These are phyloP conservation scores for Meloidogyne chitwoodi DNA, from an alignment of 1,140 invertebrate genomes.

Conservation along the genomic window DNA sequence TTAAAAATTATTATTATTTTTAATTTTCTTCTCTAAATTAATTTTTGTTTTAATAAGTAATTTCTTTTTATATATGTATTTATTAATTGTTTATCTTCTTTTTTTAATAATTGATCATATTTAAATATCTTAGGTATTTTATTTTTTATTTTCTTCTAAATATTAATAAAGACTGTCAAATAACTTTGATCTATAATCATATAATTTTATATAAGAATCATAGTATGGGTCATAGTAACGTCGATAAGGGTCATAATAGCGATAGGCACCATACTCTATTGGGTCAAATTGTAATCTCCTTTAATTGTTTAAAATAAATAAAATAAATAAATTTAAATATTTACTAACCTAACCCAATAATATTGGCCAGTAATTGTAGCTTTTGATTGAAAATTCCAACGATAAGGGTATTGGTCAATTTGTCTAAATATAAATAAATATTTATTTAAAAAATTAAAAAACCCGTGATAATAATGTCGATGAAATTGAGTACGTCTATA, in stretches of 20 bases:
- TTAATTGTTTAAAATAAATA: not conserved
- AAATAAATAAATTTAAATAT: not conserved
- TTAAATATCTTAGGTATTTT: too few relatives aligned
- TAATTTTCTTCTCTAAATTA: too few relatives aligned
- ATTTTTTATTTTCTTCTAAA: too few relatives aligned
- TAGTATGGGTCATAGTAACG: slow-evolving; percentile 16
- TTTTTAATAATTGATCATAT: too few relatives aligned
- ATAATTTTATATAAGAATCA: slow-evolving; percentile 13
- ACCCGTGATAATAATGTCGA: slow-evolving; percentile 20
- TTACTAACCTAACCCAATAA: slow-evolving; percentile 6
- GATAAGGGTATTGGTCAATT: slow-evolving; percentile 10
- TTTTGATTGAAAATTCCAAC: slow-evolving; percentile 8
- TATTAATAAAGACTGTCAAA: slow-evolving; percentile 11
- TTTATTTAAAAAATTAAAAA: not conserved
- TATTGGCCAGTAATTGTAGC: slow-evolving; percentile 12
- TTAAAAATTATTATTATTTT: too few relatives aligned
- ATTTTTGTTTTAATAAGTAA: too few relatives aligned
- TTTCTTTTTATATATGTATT: too few relatives aligned
- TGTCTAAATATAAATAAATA: not conserved
- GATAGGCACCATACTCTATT: slow-evolving; percentile 1
- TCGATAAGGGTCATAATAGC: slow-evolving; percentile 10
- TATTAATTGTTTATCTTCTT: too few relatives aligned
- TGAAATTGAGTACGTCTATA: slow-evolving; percentile 20
- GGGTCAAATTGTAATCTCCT: slow-evolving; percentile 12
- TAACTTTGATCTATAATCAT: slow-evolving; percentile 3